These are phyloP conservation scores for Helicoverpa zea DNA, from an alignment of 1,140 invertebrate genomes.

Conservation along the genomic window DNA sequence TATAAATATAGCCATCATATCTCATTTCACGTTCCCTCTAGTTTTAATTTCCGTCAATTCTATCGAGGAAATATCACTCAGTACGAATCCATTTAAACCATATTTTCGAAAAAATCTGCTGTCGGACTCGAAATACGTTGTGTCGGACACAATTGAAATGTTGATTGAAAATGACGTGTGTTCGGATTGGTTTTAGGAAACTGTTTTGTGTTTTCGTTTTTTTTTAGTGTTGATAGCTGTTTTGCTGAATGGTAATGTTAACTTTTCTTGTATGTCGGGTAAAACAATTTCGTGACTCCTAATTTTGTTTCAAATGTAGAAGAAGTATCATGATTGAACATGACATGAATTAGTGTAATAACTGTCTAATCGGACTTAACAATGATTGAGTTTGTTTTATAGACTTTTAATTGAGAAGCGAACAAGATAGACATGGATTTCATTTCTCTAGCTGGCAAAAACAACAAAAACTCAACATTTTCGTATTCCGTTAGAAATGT, in stretches of 20 bases:
- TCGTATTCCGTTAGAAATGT: background rate
- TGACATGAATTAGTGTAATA: too few relatives aligned
- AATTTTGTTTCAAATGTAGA: too few relatives aligned
- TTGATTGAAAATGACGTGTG: background rate
- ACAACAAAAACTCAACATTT: background rate
- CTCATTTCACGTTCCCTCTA: background rate
- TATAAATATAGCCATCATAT: background rate
- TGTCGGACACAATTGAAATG: background rate
- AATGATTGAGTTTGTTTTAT: too few relatives aligned
- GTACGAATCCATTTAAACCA: background rate
- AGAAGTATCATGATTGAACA: too few relatives aligned
- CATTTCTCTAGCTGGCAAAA: background rate
- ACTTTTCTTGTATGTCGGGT: too few relatives aligned
- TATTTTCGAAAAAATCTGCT: background rate
- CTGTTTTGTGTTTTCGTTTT: too few relatives aligned
- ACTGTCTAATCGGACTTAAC: too few relatives aligned
- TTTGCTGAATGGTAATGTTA: too few relatives aligned
- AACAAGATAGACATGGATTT: background rate
- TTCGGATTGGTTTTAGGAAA: background rate
- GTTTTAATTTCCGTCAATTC: constrained; percentile 24
- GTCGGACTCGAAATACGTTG: background rate
- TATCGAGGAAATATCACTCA: constrained; percentile 18
- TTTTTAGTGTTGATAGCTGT: too few relatives aligned
- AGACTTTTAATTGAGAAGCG: too few relatives aligned
- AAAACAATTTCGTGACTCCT: too few relatives aligned